phyloP scores from a whole-genome alignment of 1,140 invertebrate species.

The Chelonus insularis region DNA sequence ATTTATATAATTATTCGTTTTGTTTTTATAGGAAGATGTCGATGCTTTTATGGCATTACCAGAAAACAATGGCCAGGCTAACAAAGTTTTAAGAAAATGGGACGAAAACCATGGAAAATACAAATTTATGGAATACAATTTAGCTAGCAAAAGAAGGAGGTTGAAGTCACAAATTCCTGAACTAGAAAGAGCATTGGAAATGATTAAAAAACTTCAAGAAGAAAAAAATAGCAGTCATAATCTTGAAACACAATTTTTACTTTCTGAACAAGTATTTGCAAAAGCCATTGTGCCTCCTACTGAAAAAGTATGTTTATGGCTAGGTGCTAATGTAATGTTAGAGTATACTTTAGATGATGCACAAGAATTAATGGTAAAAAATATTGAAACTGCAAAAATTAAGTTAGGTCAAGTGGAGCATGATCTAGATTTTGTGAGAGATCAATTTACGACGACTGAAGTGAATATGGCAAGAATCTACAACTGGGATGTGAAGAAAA shows the following conservation, averaged over 20 bases:
- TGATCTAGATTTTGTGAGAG: constrained; percentile 88
- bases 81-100: constrained; percentile 80
- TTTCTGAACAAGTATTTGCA: constrained; percentile 95
- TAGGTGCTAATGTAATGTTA: constrained; percentile 98
- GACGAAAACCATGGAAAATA: constrained; percentile 95
- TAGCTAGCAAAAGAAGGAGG: constrained; percentile 80
- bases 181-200: constrained; percentile 86
- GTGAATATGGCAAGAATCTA: constrained; percentile 97
- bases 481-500: constrained; percentile 93
- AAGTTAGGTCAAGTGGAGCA: constrained; percentile 85
- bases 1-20: constrained; percentile 28
- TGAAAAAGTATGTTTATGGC: constrained; percentile 94
- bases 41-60: constrained; percentile 85
- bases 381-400: constrained; percentile 84
- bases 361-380: constrained; percentile 81
- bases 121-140: constrained; percentile 94
- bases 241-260: constrained; percentile 87
- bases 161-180: constrained; percentile 92
- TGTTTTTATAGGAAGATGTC: constrained; percentile 84
- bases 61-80: constrained; percentile 79
- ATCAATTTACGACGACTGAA: constrained; percentile 98
- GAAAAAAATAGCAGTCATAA: constrained; percentile 72
- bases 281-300: constrained; percentile 88
- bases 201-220: constrained; percentile 85
- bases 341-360: constrained; percentile 95